Evolutionary conservation across 2,888 invertebrate species (phyloP), one percentile per base, ranked within the genome.

Genomic region (Atrina japonica): DNA sequence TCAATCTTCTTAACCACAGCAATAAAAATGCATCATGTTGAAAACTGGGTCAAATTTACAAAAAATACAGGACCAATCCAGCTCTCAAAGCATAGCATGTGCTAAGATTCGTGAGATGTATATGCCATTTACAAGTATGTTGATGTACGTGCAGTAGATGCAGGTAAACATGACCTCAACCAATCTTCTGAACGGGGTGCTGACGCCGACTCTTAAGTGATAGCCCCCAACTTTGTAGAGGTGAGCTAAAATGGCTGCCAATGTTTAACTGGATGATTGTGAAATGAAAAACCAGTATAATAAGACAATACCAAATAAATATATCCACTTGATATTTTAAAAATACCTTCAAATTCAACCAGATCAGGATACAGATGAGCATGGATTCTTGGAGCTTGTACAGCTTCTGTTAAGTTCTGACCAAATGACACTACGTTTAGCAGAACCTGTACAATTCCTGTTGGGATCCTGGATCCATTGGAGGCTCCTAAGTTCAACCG

Each of bases 401-500:
- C 74, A 7, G 87, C 76, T 29, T 71, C 56, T 9, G 75, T 69
- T 25, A 87, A 63, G 27, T 63, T 75, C 78, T 79, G 80, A 29
- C 72, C 78, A 70, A 85, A 83, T 3, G 81, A 71, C 14, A 85
- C 59, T 16, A 81, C 76, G 73, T 87, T 87, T 27, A 85, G 55
- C 23, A 86, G 58, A 3, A 81, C 78, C 71, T 87, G 77, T 14
- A 81, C 83, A 6, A 87, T 61, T 59, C 85, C 87, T 85, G 87
- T 73, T 6, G 84, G 79, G 50, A 86, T 85, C 23, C 77, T 76
- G 21, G 81, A 75, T 6, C 86, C 86, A 69, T 85, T 83, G 9
- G 83, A 78, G 1, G 72, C 87, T 29, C 90, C 90, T 50, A 87
- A 65, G 2, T 85, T 84, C 61, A 88, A 73, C 14, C 89, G 76